Percentiles rank a stretch among this genome's conserved stretches.
phyloP scores from a whole-genome alignment of 2,113 vertebrate genomes.

The Crotalus viridis region DNA sequence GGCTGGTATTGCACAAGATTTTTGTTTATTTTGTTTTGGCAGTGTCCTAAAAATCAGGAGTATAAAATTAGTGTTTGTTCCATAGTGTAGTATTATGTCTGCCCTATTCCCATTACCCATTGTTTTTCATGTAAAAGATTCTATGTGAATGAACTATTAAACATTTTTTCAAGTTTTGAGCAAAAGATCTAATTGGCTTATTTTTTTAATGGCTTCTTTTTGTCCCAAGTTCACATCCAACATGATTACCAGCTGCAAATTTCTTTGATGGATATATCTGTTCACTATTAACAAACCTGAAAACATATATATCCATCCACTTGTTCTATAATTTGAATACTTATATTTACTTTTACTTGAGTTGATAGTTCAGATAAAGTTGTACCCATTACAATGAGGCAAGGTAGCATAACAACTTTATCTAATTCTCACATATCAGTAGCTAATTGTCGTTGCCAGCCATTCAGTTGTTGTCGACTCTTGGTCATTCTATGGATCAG shows the following conservation, averaged over 20 bases:
- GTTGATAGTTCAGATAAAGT: constrained; percentile 5
- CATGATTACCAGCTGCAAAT: not conserved
- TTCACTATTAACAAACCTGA: not conserved
- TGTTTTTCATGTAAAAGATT: not conserved
- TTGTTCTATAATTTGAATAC: not conserved
- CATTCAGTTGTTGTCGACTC: too few species aligned
- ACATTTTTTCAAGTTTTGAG: not conserved
- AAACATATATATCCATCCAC: not conserved
- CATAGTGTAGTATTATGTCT: not conserved
- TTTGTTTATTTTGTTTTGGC: not conserved
- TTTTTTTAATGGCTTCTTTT: not conserved
- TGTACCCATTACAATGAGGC: constrained; percentile 3
- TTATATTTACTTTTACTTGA: constrained; percentile 32
- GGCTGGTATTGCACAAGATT: not conserved
- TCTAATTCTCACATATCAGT: constrained; percentile 16
- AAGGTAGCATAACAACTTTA: constrained; percentile 9
- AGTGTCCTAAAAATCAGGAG: not conserved
- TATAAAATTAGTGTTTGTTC: not conserved
- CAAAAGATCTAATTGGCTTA: not conserved
- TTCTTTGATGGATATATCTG: not conserved
- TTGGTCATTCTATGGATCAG: too few species aligned
- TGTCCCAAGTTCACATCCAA: not conserved
- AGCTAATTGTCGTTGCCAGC: too few species aligned
- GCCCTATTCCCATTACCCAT: too few species aligned
- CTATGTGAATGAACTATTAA: not conserved